These are phyloP conservation scores for Drosophila baimaii DNA, from an alignment of 1,140 invertebrate genomes.

Conservation along the genomic window DNA sequence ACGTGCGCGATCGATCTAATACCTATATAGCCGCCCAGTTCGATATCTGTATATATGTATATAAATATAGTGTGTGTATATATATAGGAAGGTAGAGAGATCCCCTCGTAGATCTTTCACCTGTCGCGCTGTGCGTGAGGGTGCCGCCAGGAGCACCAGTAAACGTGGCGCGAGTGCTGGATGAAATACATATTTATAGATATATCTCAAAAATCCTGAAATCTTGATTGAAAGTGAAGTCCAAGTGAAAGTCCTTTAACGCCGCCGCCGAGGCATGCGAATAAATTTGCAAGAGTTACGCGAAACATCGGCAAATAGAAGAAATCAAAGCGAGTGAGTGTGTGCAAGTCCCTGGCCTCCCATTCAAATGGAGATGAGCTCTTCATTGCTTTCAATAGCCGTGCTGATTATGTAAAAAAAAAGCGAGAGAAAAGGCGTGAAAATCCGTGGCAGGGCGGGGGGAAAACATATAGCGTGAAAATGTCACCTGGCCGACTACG, in stretches of 20 bases:
- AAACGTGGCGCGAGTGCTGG: constrained; percentile 31
- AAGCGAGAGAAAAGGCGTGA: constrained; percentile 34
- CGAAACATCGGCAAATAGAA: constrained; percentile 59
- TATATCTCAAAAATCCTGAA: background rate
- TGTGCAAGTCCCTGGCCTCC: constrained; percentile 17
- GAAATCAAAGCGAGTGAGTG: constrained; percentile 63
- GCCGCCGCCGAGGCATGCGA: constrained; percentile 68
- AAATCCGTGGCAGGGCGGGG: background rate
- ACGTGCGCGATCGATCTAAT: constrained; percentile 60
- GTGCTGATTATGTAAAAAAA: constrained; percentile 74
- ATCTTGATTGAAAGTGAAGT: constrained; percentile 31
- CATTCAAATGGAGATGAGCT: constrained; percentile 56
- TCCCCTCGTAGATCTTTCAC: constrained; percentile 50
- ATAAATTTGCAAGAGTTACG: constrained; percentile 65
- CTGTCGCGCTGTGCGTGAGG: constrained; percentile 56
- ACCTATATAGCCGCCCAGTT: constrained; percentile 43
- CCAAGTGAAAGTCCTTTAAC: constrained; percentile 41
- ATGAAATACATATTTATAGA: background rate
- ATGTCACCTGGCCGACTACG: constrained; percentile 68
- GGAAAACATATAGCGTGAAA: constrained; percentile 33
- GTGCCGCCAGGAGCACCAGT: constrained; percentile 41
- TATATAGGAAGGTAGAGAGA: constrained; percentile 38
- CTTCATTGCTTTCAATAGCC: constrained; percentile 37
- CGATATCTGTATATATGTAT: constrained; percentile 39
- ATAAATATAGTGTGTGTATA: constrained; percentile 13